These are phyloP conservation scores for Hipparchia semele DNA, from an alignment of 2,888 invertebrate species.

Conservation along the genomic window DNA sequence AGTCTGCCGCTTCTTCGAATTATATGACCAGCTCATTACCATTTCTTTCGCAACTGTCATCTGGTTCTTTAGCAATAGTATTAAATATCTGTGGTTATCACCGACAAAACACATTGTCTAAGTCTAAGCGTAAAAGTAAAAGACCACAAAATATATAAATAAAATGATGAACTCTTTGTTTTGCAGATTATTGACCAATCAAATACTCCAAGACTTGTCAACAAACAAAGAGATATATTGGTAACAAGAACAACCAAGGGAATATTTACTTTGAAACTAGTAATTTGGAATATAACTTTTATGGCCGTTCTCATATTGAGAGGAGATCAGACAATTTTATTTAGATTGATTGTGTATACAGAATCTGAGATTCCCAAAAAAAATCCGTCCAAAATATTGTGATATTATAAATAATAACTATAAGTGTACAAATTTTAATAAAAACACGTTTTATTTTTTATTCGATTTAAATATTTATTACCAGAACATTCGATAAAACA, in stretches of 20 bases:
- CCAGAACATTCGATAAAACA: conserved; percentile 55
- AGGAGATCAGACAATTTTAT: neutral
- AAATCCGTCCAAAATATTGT: conserved; percentile 35
- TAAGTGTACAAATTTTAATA: conserved; percentile 27
- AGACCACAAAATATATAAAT: no score
- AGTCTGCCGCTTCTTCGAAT: no score
- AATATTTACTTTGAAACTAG: neutral
- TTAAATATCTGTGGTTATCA: no score
- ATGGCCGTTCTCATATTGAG: no score
- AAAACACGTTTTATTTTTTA: conserved; percentile 16
- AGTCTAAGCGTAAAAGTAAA: no score
- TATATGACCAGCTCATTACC: no score
- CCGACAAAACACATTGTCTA: no score
- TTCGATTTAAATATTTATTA: conserved; percentile 39
- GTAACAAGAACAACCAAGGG: conserved; percentile 74
- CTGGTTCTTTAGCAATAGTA: no score
- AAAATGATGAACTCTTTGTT: neutral
- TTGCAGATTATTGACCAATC: conserved; percentile 84
- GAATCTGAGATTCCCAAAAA: neutral
- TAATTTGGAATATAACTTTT: neutral
- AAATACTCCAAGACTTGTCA: conserved; percentile 84
- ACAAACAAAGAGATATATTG: conserved; percentile 88
- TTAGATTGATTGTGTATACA: no score
- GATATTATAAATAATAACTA: conserved; percentile 27
- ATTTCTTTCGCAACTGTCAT: no score